Base-by-base conservation (phyloP, 2,888 invertebrate species). In the Sclerodermus sp. region DNA sequence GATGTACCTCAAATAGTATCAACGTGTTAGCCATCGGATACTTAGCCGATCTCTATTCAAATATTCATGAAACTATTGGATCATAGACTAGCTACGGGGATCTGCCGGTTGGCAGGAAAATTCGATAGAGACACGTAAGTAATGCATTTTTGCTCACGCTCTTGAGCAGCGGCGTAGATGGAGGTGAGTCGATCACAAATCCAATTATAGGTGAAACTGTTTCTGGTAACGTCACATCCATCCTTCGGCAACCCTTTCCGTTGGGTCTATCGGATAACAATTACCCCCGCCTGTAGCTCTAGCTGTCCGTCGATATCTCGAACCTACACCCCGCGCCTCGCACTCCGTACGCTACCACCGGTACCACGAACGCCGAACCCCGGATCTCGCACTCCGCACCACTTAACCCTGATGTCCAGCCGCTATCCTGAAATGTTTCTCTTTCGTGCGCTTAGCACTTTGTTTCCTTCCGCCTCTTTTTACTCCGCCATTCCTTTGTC, bases 181-280 rank as follows among this genome's bases (percentile, higher is more conserved):
- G 15, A 43, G 43, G 41, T 46, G 45, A 55, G 50, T 49, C 58
- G 61, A 67, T 64, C 64, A 58, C 57, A 62, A 61, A 63, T 68
- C 58, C 67, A 67, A 68, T 68, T 68, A 68, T 62, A 59, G 60
- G 57, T 51, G 64, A 60, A 68, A 64, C 63, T 60, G 60, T 63
- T 66, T 54, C 52, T 49, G 41, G 60, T 67, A 66, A 68, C 64
- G 63, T 68, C 68, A 65, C 64, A 62, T 64, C 56, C 49, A 61
- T 65, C 59, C 57, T 61, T 60, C 53, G 49, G 45, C 60, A 59
- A 58, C 57, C 64, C 65, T 62, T 66, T 60, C 57, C 45, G 49
- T 50, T 30, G 54, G 57, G 3, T 62, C 58, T 66, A 66, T 66
- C 58, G 66, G 64, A 62, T 64, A 64, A 66, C 64, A 66, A 66